Evolutionary conservation across 1,140 invertebrate genomes (phyloP).

Genomic region (Elymnias hypermnestra): DNA sequence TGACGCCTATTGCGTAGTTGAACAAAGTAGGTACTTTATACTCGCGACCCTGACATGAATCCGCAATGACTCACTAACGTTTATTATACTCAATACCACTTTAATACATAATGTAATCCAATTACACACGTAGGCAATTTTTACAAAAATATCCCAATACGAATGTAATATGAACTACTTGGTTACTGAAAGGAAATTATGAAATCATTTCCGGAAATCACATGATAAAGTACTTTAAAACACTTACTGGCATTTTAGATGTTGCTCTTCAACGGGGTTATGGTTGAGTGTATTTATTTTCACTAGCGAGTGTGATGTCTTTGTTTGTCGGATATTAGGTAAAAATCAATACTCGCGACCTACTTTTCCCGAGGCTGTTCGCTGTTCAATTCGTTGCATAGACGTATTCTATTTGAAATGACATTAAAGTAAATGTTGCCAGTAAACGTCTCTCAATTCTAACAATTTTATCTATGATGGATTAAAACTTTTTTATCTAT

Average conservation of each 20-base stretch:
- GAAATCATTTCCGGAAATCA: slow-evolving; percentile 41
- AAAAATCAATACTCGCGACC: slow-evolving; percentile 70
- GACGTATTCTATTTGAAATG: slow-evolving; percentile 55
- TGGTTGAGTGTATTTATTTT: slow-evolving; percentile 36
- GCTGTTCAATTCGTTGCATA: slow-evolving; percentile 26
- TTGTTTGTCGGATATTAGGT: slow-evolving; percentile 60
- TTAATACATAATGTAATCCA: no score
- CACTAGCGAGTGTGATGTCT: slow-evolving; percentile 43
- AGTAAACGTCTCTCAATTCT: slow-evolving; percentile 29
- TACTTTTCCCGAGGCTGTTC: slow-evolving; percentile 53
- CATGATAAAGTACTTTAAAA: slow-evolving; percentile 37
- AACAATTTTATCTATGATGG: no score
- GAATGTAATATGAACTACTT: slow-evolving; percentile 18
- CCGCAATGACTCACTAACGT: slow-evolving; percentile 34
- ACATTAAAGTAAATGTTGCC: slow-evolving; percentile 27
- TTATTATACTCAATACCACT: not conserved
- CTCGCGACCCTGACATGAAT: slow-evolving; percentile 46
- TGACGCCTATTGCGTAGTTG: slow-evolving; percentile 38
- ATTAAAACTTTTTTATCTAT: no score
- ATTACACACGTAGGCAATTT: no score
- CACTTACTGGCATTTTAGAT: slow-evolving; percentile 64
- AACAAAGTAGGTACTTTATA: slow-evolving; percentile 19
- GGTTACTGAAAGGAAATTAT: slow-evolving; percentile 35
- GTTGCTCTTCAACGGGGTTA: slow-evolving; percentile 34
- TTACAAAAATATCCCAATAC: slow-evolving; percentile 21